A percentile compares a stretch with the other conserved stretches of the same genome.
Evolutionary conservation across 2,113 vertebrate species (phyloP).

Genomic region (Xiphorhynchus elegans): DNA sequence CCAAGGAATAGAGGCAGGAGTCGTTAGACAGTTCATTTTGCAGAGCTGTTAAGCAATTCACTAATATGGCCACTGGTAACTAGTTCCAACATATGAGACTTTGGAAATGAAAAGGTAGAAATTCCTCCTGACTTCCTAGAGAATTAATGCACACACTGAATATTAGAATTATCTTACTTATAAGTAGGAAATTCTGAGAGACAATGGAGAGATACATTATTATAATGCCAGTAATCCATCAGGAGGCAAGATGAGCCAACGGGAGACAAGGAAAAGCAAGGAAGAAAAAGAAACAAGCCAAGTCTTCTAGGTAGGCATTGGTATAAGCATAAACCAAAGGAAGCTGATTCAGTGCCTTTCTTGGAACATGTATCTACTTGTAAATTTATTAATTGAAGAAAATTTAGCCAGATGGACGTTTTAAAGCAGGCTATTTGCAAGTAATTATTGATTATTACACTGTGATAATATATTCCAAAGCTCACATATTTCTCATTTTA

Average conservation of each 20-base stretch:
- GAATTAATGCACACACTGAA: neutral
- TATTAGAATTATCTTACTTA: neutral
- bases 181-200: neutral
- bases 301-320: neutral
- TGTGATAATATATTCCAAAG: neutral
- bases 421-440: neutral
- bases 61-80: neutral
- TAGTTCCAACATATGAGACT: neutral
- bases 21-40: neutral
- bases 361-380: neutral
- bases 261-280: neutral
- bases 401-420: neutral
- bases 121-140: neutral
- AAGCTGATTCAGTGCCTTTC: neutral
- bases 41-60: neutral
- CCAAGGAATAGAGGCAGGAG: neutral
- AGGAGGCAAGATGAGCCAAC: neutral
- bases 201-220: neutral
- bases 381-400: neutral
- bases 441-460: neutral
- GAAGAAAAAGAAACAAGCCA: neutral
- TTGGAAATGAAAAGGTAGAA: neutral
- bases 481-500: neutral
- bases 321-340: neutral
- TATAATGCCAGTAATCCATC: neutral